Percentiles rank a stretch among this genome's conserved stretches.
Conservation (phyloP, 2,113 vertebrate species). For the Micromys minutus region DNA sequence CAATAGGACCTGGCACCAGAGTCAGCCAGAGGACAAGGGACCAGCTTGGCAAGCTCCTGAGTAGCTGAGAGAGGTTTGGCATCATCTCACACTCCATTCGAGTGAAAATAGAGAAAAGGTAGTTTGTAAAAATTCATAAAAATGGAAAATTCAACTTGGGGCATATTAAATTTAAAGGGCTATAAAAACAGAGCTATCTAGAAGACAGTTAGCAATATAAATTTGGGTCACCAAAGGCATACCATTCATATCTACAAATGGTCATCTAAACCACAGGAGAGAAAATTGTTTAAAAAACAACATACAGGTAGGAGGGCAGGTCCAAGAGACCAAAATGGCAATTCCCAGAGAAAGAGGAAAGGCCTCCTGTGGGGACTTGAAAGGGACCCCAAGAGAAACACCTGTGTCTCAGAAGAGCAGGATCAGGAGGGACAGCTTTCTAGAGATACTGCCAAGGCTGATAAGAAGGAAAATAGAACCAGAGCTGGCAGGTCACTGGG, state of each 20-base stretch:
- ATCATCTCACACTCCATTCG: background rate
- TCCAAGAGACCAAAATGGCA: background rate
- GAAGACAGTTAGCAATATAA: background rate
- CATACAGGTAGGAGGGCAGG: background rate
- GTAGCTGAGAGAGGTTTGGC: background rate
- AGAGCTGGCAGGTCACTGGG: background rate
- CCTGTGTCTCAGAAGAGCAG: background rate
- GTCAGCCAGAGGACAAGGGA: background rate
- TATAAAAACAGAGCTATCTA: conserved; percentile 28
- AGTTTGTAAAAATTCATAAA: background rate
- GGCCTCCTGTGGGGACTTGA: background rate
- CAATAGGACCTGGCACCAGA: background rate
- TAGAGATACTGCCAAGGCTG: conserved; percentile 35
- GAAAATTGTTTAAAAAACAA: background rate
- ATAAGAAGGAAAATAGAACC: conserved; percentile 50
- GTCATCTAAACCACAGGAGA: background rate
- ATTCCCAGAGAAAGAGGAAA: conserved; percentile 26
- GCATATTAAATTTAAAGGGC: background rate
- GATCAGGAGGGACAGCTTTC: conserved; percentile 13
- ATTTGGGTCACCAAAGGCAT: background rate
- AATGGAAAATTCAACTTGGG: background rate
- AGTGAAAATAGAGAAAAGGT: background rate
- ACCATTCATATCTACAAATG: background rate
- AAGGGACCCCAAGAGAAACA: background rate
- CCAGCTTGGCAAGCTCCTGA: background rate